These are phyloP conservation scores for Catocala sponsa DNA, from an alignment of 2,888 invertebrate species.

Conservation along the genomic window DNA sequence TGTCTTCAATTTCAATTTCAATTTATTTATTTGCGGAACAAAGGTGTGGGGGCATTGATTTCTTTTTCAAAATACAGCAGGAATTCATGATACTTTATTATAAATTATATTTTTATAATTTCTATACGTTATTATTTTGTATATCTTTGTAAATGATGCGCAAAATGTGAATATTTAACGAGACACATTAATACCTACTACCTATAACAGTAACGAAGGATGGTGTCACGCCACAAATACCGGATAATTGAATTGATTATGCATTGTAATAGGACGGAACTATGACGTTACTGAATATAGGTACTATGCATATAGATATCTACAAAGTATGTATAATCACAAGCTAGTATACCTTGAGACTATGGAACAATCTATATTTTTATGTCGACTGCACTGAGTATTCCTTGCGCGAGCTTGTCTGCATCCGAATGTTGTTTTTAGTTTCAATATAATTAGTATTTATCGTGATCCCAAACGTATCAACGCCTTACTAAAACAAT, in stretches of 20 bases:
- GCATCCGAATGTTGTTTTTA: conserved; percentile 7
- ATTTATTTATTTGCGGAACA: no score
- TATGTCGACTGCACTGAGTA: conserved; percentile 21
- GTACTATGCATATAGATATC: conserved; percentile 10
- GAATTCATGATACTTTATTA: no score
- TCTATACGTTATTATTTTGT: no score
- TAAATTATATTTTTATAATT: no score
- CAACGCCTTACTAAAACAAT: no score
- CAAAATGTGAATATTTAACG: no score
- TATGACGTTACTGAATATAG: conserved; percentile 35
- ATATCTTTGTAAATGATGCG: no score
- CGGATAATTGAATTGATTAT: conserved; percentile 58
- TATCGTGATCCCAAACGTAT: no score
- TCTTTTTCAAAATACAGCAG: no score
- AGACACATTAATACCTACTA: background rate
- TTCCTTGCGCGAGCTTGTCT: conserved; percentile 14
- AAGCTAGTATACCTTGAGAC: conserved; percentile 47
- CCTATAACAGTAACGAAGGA: conserved; percentile 23
- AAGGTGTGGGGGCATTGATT: no score
- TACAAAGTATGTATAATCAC: conserved; percentile 33
- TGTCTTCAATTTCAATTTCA: no score
- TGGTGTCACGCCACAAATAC: conserved; percentile 49
- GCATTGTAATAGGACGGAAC: conserved; percentile 55
- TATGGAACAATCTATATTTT: conserved; percentile 43
- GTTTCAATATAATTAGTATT: background rate